Conservation (phyloP, 2,113 vertebrate genomes). For the pig (Sus scrofa) region T2T-Sscrofa CM000824.6:99600501-99601000, state of each 20-base stretch:
- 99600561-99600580: background rate
- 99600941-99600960: background rate
- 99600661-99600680: background rate
- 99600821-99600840: background rate
- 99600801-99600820: conserved; percentile 19
- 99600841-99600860: background rate
- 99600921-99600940: background rate
- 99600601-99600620: background rate
- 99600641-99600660: conserved; percentile 14
- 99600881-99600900: conserved; percentile 8
- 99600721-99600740: too few species aligned
- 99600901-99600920: background rate
- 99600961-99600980: background rate
- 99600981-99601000: background rate
- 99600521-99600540: conserved; percentile 12
- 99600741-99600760: too few species aligned
- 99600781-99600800: too few species aligned
- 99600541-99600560: background rate
- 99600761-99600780: too few species aligned
- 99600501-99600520: background rate
- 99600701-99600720: too few species aligned
- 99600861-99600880: too few species aligned
- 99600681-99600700: too few species aligned
- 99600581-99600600: background rate
- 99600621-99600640: conserved; percentile 52